Evolutionary conservation across 2,113 vertebrate species (phyloP).

Genomic region (human): GRCh38 chr21:35711001-35711500

Average conservation of each 20-base stretch:
- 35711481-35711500: conserved; percentile 71
- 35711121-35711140: not conserved
- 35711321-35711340: not conserved
- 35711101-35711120: not conserved
- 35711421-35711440: conserved; percentile 74
- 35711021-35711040: not conserved
- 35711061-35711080: not conserved
- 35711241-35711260: not conserved
- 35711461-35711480: conserved; percentile 10
- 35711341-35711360: not conserved
- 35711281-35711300: not conserved
- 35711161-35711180: no score
- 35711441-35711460: conserved; percentile 73
- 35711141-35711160: not conserved
- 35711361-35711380: conserved; percentile 50
- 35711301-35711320: not conserved
- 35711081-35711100: not conserved
- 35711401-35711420: conserved; percentile 47
- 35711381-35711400: conserved; percentile 16
- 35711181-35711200: not conserved
- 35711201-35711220: not conserved
- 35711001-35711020: not conserved
- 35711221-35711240: not conserved
- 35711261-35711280: not conserved
- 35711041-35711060: not conserved